phyloP scores from a whole-genome alignment of 1,140 invertebrate species.

The Zaprionus ghesquierei region DNA sequence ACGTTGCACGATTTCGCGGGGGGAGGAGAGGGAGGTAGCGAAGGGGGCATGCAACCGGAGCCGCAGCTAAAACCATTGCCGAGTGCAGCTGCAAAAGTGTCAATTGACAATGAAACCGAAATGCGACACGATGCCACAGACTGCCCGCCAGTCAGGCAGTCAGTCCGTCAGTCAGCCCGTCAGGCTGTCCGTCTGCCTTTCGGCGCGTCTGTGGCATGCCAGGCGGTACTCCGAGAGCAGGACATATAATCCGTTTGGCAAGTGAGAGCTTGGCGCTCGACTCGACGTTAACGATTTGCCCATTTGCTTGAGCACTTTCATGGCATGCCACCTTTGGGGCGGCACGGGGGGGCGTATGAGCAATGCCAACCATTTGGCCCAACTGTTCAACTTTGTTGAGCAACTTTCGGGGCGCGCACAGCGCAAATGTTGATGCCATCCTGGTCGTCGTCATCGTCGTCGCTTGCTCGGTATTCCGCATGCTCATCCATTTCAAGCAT shows the following conservation, averaged over 20 bases:
- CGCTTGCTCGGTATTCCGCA: neutral
- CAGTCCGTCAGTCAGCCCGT: neutral
- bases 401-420: slow-evolving; percentile 25
- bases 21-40: no score
- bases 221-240: neutral
- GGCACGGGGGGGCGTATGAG: slow-evolving; percentile 22
- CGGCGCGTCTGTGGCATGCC: neutral
- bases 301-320: slow-evolving; percentile 41
- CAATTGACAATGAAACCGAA: slow-evolving; percentile 58
- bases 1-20: slow-evolving; percentile 12
- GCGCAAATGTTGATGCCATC: slow-evolving; percentile 14
- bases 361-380: slow-evolving; percentile 29
- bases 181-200: no score
- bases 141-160: slow-evolving; percentile 1
- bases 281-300: slow-evolving; percentile 43
- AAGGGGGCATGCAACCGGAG: neutral
- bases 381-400: slow-evolving; percentile 38
- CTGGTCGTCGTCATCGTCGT: neutral
- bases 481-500: slow-evolving; percentile 35
- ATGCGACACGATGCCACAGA: slow-evolving; percentile 15
- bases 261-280: slow-evolving; percentile 24
- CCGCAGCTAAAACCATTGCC: neutral
- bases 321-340: slow-evolving; percentile 27
- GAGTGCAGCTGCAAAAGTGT: slow-evolving; percentile 50
- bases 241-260: slow-evolving; percentile 24